Conservation (phyloP, 2,888 invertebrate species). For the Arrhopalites spinosus region DNA sequence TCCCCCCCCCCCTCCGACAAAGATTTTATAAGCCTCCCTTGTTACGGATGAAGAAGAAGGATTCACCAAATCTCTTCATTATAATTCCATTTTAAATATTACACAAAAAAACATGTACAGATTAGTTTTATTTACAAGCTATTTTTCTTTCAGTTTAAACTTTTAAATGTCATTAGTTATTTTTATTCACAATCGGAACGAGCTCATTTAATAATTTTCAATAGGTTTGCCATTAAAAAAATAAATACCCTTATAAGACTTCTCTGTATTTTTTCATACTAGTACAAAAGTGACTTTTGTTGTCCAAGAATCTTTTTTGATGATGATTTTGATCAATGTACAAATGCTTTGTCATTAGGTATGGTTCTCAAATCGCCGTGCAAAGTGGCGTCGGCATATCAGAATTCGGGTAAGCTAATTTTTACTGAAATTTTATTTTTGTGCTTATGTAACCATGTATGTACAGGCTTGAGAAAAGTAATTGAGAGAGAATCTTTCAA, state of each 20-base stretch:
- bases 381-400: slow-evolving; percentile 72
- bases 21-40: slow-evolving; percentile 14
- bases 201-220: too few relatives aligned
- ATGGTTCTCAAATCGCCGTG: slow-evolving; percentile 99
- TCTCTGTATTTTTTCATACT: too few relatives aligned
- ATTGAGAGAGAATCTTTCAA: too few relatives aligned
- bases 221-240: too few relatives aligned
- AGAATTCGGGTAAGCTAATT: too few relatives aligned
- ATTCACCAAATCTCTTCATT: not conserved
- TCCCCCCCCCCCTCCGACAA: slow-evolving; percentile 12
- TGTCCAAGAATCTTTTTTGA: not conserved
- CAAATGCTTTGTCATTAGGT: slow-evolving; percentile 70
- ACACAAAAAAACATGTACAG: not conserved
- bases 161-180: not conserved
- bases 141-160: slow-evolving; percentile 3
- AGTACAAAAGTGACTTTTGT: too few relatives aligned
- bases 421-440: not conserved
- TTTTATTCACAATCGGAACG: not conserved
- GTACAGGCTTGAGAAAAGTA: not conserved
- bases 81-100: not conserved
- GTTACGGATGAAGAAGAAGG: slow-evolving; percentile 1
- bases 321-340: slow-evolving; percentile 39
- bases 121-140: not conserved
- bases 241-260: too few relatives aligned
- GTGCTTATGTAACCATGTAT: not conserved